A percentile compares a stretch with the other conserved stretches of the same genome.
phyloP scores from a whole-genome alignment of 2,113 vertebrate species.

The Cettia cetti region DNA sequence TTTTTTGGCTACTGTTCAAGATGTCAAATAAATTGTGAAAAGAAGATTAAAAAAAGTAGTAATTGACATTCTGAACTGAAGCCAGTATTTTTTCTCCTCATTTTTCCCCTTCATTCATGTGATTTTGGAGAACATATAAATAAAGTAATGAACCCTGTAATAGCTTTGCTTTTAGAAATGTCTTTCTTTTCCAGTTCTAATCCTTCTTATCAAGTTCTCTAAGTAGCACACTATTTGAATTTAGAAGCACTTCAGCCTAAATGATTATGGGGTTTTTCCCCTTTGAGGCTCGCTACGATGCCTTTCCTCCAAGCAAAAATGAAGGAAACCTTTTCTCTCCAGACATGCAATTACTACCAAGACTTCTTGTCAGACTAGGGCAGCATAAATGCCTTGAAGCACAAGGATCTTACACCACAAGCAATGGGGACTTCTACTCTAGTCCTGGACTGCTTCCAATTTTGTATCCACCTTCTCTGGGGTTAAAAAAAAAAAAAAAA shows the following conservation, averaged over 20 bases:
- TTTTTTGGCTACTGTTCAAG: constrained; percentile 95
- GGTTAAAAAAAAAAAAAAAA: not conserved
- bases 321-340: not conserved
- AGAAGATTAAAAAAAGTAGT: constrained; percentile 74
- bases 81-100: constrained; percentile 65
- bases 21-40: constrained; percentile 93
- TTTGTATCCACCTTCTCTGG: not conserved
- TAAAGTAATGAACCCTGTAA: constrained; percentile 72
- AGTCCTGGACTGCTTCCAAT: not conserved
- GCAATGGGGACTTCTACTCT: not conserved
- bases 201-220: constrained; percentile 67
- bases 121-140: constrained; percentile 73
- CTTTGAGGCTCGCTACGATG: not conserved
- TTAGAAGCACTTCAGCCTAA: constrained; percentile 9
- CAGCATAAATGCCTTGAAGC: not conserved
- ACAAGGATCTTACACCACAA: not conserved
- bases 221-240: constrained; percentile 48
- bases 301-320: not conserved
- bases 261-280: not conserved
- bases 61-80: constrained; percentile 77
- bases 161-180: constrained; percentile 66
- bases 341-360: not conserved
- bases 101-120: constrained; percentile 71
- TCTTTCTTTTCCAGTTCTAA: constrained; percentile 68
- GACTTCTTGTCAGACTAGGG: not conserved